Base-by-base conservation (phyloP, 2,888 invertebrate species). In the Hyposoter dolosus region DNA sequence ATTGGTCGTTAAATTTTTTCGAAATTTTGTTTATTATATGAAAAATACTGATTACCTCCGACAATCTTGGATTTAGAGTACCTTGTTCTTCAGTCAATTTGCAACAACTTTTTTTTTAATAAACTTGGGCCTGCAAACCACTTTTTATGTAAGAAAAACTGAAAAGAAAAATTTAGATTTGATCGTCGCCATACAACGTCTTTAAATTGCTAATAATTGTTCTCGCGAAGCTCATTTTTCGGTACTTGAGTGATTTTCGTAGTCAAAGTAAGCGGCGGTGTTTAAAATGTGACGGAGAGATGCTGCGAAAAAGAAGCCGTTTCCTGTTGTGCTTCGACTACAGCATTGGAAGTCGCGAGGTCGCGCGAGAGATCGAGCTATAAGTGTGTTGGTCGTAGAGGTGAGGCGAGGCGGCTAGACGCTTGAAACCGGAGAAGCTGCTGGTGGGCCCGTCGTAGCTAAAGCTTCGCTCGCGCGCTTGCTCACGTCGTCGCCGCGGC, bases 401-500 rank as follows among this genome's bases (percentile, higher is more conserved):
- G 76, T 76, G 81, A 84, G 83, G 75, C 86, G 86, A 93, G 93
- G 92, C 93, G 93, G 92, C 91, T 92, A 93, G 93, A 93, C 92
- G 93, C 91, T 93, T 94, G 94, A 93, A 94, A 94, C 90, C 91
- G 91, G 93, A 94, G 94, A 93, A 92, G 93, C 92, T 91, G 92
- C 91, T 91, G 90, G 47, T 47, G 50, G 32, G 90, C 80, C 85
- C 80, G 85, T 79, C 82, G 84, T 78, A 69, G 66, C 56, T 35
- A 68, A 71, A 80, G 50, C 17, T 65, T 40, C 53, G 72, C 80
- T 83, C 83, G 76, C 82, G 82, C 92, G 92, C 91, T 93, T 92
- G 93, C 91, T 90, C 92, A 91, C 91, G 83, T 83, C 83, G 72
- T 92, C 91, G 91, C 91, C 90, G 91, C 89, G 90, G 76, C 72